Conservation (phyloP, 2,113 vertebrate genomes). For the Ammospiza nelsoni region DNA sequence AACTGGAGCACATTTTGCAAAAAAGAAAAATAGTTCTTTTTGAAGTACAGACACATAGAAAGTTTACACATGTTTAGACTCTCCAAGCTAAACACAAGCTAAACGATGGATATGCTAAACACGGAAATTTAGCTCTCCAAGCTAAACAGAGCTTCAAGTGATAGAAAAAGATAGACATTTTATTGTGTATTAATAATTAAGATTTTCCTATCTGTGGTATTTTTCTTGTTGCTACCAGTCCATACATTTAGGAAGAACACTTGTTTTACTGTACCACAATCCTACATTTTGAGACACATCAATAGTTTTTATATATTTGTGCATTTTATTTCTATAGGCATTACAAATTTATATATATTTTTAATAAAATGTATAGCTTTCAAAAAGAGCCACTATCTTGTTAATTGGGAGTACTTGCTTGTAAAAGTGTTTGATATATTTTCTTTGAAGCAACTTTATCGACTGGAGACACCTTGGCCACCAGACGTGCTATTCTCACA, state of each 20-base stretch:
- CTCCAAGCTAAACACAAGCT: background rate
- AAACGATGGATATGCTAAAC: no score
- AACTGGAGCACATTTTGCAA: background rate
- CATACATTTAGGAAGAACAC: background rate
- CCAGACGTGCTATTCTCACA: background rate
- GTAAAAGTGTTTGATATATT: background rate
- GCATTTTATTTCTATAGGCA: background rate
- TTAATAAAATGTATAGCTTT: background rate
- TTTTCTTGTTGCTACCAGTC: background rate
- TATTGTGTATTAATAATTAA: background rate
- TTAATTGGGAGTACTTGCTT: background rate
- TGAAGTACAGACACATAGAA: background rate
- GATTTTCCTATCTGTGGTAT: background rate
- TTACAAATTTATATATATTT: background rate
- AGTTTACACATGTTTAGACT: background rate
- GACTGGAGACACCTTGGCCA: background rate
- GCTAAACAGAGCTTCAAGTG: background rate
- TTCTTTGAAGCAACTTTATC: background rate
- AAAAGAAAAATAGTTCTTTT: background rate
- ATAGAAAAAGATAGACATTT: background rate
- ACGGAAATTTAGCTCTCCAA: background rate
- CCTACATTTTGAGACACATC: background rate
- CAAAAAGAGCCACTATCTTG: background rate
- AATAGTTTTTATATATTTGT: background rate
- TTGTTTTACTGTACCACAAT: rapidly evolving